Percentiles rank a stretch among this genome's conserved stretches.
Conservation (phyloP, 2,888 invertebrate genomes). For the Epinotia nisella region DNA sequence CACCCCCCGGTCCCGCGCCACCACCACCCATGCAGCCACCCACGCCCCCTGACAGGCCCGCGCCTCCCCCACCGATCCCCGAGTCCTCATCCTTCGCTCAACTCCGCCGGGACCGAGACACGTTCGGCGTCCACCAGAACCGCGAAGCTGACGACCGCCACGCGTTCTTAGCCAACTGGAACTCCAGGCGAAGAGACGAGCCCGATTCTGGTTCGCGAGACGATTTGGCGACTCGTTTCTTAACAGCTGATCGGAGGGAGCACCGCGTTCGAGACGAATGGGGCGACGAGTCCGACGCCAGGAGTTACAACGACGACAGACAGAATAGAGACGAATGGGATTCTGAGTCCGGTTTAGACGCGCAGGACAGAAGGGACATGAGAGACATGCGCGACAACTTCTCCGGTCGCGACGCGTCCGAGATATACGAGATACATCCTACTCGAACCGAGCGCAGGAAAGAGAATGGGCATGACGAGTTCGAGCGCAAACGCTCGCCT, state of each 20-base stretch:
- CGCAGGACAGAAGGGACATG: conserved; percentile 63
- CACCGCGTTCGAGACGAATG: conserved; percentile 70
- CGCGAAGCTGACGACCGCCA: conserved; percentile 84
- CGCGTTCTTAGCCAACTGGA: conserved; percentile 81
- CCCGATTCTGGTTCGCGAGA: conserved; percentile 70
- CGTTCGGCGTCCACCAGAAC: conserved; percentile 89
- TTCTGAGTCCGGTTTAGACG: conserved; percentile 76
- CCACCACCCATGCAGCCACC: conserved; percentile 86
- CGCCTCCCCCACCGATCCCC: conserved; percentile 87
- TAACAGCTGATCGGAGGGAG: conserved; percentile 74
- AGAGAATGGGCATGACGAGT: conserved; percentile 71
- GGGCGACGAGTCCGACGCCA: conserved; percentile 75
- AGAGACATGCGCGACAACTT: conserved; percentile 62
- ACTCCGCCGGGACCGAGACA: conserved; percentile 88
- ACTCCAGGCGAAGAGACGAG: conserved; percentile 74
- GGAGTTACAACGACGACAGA: conserved; percentile 69
- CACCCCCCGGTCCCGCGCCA: conserved; percentile 86
- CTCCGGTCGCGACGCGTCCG: conserved; percentile 77
- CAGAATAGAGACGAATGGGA: conserved; percentile 79
- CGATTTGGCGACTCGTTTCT: conserved; percentile 75
- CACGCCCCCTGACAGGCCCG: conserved; percentile 81
- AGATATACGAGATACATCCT: conserved; percentile 79
- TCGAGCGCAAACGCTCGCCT: conserved; percentile 71
- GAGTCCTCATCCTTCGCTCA: conserved; percentile 86
- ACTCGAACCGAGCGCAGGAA: conserved; percentile 70